Evolutionary conservation across 1,140 invertebrate genomes (phyloP), one percentile per base, ranked within the genome.

Genomic region (Lepidurus apus): DNA sequence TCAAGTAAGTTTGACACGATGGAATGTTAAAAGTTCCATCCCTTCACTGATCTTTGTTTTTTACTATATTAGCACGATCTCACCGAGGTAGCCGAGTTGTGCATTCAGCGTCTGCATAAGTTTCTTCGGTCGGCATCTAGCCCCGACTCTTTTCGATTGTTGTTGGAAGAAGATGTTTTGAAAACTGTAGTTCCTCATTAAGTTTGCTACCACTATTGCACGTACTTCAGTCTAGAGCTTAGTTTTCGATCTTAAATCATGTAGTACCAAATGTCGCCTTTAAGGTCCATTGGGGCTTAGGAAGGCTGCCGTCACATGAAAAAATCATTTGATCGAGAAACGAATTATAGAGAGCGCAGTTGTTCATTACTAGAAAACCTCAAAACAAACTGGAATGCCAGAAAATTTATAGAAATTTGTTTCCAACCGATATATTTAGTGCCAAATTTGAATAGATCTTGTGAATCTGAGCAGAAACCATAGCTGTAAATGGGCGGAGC

Each of bases 1-100:
- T 82, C 90, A 91, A 87, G 89, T 90, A 83, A 79, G 26, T 75
- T 79, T 10, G 74, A 73, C n/a, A 42, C n/a, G n/a, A n/a, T 11
- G 13, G 13, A n/a, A n/a, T 24, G 3, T 75, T 10, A 21, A 7
- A 24, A 5, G 24, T 1, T 7, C 4, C 13, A 6, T 26, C 24
- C 3, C 77, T 53, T 24, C 24, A 79, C 74, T 80, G 42, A 34
- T 86, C 85, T 83, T 85, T 80, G 83, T 86, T 82, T 77, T 44
- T 77, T 45, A 76, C 45, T 3, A 77, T 76, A 34, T 24, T 75
- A 79, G 79, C 79, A 79, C 21, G 79, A 79, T 9, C 75, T 77
- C 34, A 10, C 43, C 21, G 79, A 79, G 73, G 26, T 79, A 21
- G 75, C 73, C 21, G 43, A 74, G 0, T 24, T 78, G 17, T 78